phyloP scores from a whole-genome alignment of 2,888 invertebrate genomes.

The Dromius quadrimaculatus region DNA sequence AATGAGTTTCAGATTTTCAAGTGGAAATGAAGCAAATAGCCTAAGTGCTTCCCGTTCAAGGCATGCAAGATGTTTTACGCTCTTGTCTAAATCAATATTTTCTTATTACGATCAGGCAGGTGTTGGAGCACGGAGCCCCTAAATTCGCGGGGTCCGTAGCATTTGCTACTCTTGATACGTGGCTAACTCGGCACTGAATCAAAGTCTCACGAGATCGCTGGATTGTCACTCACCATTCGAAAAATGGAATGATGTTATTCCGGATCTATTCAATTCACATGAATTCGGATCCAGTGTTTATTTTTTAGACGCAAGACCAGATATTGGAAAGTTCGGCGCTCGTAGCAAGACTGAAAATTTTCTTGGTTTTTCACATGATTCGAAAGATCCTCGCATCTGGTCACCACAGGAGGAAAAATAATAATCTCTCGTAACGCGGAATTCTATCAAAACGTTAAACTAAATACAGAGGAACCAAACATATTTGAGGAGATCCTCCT shows the following conservation, averaged over 20 bases:
- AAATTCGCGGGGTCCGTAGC: too few species aligned
- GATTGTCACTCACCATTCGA: too few species aligned
- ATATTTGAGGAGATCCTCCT: neutral
- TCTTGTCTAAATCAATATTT: too few species aligned
- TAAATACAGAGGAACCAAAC: neutral
- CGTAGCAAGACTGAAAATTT: slow-evolving; percentile 45
- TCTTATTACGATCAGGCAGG: too few species aligned
- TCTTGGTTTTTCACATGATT: slow-evolving; percentile 43
- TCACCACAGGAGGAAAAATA: neutral
- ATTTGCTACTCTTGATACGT: too few species aligned
- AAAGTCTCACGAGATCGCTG: slow-evolving; percentile 53
- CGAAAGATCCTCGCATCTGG: slow-evolving; percentile 51
- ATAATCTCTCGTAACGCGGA: slow-evolving; percentile 6
- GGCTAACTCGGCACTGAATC: too few species aligned
- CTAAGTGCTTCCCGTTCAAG: too few species aligned
- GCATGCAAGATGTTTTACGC: too few species aligned
- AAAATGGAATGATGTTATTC: slow-evolving; percentile 46
- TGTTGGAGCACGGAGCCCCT: too few species aligned
- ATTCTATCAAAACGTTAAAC: neutral
- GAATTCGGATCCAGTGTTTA: slow-evolving; percentile 55
- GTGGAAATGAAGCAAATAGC: too few species aligned
- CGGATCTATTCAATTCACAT: slow-evolving; percentile 29
- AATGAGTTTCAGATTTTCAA: too few species aligned
- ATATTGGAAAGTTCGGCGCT: slow-evolving; percentile 49
- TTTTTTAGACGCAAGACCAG: slow-evolving; percentile 19